Conservation (phyloP, 2,888 invertebrate species). For the Ceraclea dissimilis region DNA sequence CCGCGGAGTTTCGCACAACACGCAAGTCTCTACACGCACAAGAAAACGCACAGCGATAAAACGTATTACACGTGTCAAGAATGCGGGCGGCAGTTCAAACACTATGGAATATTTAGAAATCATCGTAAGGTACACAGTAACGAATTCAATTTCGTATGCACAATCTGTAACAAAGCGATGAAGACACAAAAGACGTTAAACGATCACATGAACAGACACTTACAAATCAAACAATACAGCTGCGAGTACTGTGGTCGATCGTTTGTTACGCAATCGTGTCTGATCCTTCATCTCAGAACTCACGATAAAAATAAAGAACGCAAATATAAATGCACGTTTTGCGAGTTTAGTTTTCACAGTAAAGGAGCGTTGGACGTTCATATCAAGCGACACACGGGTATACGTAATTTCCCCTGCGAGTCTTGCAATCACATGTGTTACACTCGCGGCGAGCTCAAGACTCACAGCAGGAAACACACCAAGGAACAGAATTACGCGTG, state of each 20-base stretch:
- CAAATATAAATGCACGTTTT: conserved; percentile 1
- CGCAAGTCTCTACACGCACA: conserved; percentile 39
- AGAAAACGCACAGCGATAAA: conserved; percentile 38
- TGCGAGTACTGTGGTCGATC: conserved; percentile 45
- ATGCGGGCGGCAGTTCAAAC: conserved; percentile 47
- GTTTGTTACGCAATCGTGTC: conserved; percentile 42
- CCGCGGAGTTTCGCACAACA: conserved; percentile 42
- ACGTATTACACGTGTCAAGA: conserved; percentile 39
- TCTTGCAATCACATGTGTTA: conserved; percentile 37
- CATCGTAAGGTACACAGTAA: conserved; percentile 38
- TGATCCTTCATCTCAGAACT: conserved; percentile 39
- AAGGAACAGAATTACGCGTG: conserved; percentile 42
- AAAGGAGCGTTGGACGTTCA: conserved; percentile 41
- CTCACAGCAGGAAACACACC: conserved; percentile 40
- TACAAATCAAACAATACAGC: conserved; percentile 40
- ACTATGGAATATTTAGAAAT: conserved; percentile 39
- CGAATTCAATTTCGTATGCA: conserved; percentile 34
- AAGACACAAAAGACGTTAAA: conserved; percentile 40
- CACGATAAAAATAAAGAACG: conserved; percentile 28
- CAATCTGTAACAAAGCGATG: conserved; percentile 38
- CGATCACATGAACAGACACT: conserved; percentile 40
- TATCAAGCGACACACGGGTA: conserved; percentile 41
- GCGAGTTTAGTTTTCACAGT: conserved; percentile 33
- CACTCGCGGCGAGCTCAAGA: conserved; percentile 36
- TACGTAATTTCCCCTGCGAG: conserved; percentile 38